A percentile compares a stretch with the other conserved stretches of the same genome.
These are phyloP conservation scores for Octopus bimaculoides DNA, from an alignment of 1,140 invertebrate species.

Conservation along the genomic window DNA sequence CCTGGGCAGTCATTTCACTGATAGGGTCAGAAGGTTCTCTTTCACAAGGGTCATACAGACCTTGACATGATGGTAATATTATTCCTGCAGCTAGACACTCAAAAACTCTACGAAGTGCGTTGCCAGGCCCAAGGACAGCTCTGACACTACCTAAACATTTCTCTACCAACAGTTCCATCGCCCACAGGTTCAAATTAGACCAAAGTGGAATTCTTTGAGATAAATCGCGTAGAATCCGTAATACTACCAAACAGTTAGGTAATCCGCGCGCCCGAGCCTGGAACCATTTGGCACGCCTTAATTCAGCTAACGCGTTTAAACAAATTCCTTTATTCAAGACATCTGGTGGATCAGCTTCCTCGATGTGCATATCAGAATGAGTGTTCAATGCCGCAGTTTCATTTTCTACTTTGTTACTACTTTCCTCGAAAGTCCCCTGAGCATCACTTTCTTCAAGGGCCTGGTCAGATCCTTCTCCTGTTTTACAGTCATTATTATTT, in stretches of 20 bases:
- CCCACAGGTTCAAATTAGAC: not conserved
- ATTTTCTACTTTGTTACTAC: not conserved
- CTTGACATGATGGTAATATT: not conserved
- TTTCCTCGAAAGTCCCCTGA: not conserved
- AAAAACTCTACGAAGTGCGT: not conserved
- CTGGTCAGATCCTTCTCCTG: not conserved
- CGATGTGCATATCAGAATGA: not conserved
- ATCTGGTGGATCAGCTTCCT: not conserved
- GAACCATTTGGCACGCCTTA: slow-evolving; percentile 4
- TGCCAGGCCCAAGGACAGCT: not conserved
- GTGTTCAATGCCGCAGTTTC: not conserved
- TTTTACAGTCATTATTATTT: slow-evolving; percentile 2
- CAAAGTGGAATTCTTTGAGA: not conserved
- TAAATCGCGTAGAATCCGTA: slow-evolving; percentile 3
- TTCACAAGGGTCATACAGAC: slow-evolving; percentile 1
- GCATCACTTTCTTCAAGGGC: not conserved
- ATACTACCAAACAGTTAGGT: not conserved
- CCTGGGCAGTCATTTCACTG: not conserved
- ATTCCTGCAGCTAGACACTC: slow-evolving; percentile 5
- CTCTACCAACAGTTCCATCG: not conserved
- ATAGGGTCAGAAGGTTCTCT: not conserved
- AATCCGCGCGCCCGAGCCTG: not conserved
- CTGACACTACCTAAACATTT: not conserved
- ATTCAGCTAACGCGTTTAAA: not conserved
- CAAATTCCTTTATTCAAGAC: not conserved